Evolutionary conservation across 1,140 invertebrate genomes (phyloP).

Genomic region (Papilio glaucus): DNA sequence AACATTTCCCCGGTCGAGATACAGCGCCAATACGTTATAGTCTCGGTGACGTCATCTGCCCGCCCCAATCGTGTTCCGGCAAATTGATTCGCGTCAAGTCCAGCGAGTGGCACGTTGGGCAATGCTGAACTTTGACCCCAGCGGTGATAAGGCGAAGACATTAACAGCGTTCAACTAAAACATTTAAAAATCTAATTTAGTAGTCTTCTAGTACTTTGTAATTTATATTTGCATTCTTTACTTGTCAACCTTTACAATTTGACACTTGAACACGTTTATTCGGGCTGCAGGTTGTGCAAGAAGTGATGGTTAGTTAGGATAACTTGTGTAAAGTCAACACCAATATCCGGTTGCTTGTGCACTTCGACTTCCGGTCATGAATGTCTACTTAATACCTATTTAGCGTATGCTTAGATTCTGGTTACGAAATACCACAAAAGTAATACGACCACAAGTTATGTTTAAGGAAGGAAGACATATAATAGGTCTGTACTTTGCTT

Average conservation of each 20-base stretch:
- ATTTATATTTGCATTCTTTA: not conserved
- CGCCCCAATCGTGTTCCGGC: slow-evolving; percentile 1
- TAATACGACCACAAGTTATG: not conserved
- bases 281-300: not conserved
- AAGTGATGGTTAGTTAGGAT: not conserved
- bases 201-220: no score
- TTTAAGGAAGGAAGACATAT: not conserved
- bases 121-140: not conserved
- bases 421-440: no score
- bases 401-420: not conserved
- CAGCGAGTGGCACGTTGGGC: not conserved
- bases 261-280: not conserved
- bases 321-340: not conserved
- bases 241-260: not conserved
- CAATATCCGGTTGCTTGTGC: not conserved
- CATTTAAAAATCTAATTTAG: not conserved
- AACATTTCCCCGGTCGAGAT: no score
- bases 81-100: slow-evolving; percentile 4
- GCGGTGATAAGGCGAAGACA: slow-evolving; percentile 1
- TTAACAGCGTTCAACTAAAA: not conserved
- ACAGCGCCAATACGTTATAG: no score
- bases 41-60: not conserved
- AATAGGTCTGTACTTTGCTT: no score
- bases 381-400: not conserved
- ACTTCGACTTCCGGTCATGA: not conserved